Evolutionary conservation across 2,888 invertebrate species (phyloP).

Genomic region (Zeuzera pyrina): DNA sequence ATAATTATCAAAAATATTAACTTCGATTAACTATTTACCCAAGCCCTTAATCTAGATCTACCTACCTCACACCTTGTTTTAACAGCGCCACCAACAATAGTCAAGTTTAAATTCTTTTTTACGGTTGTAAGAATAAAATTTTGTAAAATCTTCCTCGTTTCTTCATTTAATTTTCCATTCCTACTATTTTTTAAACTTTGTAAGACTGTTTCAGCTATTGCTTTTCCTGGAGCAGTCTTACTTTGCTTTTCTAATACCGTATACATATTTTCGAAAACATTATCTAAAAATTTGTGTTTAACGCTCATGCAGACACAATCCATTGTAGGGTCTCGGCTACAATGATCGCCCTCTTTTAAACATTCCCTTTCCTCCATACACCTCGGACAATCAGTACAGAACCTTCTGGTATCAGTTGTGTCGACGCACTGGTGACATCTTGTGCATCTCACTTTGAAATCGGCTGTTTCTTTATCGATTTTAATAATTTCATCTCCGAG

Average conservation of each 20-base stretch:
- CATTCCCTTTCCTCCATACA: conserved; percentile 41
- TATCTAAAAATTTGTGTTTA: conserved; percentile 50
- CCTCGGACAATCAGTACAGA: conserved; percentile 51
- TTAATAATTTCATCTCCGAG: conserved; percentile 34
- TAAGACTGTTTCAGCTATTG: conserved; percentile 40
- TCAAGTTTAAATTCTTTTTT: conserved; percentile 52
- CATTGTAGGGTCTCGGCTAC: conserved; percentile 27
- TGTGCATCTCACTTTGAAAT: conserved; percentile 29
- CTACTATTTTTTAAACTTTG: conserved; percentile 40
- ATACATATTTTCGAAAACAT: conserved; percentile 62
- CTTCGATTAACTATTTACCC: background rate
- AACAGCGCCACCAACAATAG: conserved; percentile 58
- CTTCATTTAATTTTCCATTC: conserved; percentile 48
- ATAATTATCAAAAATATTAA: background rate
- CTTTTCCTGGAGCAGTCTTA: conserved; percentile 37
- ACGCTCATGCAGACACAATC: conserved; percentile 49
- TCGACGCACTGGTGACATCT: conserved; percentile 43
- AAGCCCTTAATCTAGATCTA: conserved; percentile 6
- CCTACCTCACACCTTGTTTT: conserved; percentile 62
- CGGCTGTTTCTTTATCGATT: conserved; percentile 31
- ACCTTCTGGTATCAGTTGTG: conserved; percentile 36
- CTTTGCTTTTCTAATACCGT: conserved; percentile 42
- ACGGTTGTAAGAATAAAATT: conserved; percentile 45
- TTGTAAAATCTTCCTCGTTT: conserved; percentile 41
- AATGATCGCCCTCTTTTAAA: conserved; percentile 28